Evolutionary conservation across 2,797 vertebrate genomes (phyloP), one percentile per base, ranked within the genome.

Genomic region (Sebastes jordani): DNA sequence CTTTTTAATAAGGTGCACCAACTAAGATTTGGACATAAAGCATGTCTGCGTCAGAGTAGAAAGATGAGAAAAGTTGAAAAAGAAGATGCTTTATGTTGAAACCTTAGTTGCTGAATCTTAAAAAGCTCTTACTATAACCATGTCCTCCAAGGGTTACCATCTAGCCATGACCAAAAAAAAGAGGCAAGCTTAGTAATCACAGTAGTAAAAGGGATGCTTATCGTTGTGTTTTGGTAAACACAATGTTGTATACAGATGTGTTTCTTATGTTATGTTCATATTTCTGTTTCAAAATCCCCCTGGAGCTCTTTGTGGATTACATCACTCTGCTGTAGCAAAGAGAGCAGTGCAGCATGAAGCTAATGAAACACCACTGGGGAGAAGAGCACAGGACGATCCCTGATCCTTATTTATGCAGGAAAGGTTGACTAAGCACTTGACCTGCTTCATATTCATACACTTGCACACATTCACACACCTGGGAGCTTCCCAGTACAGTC

Each of bases 381-480:
- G 61, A 56, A 27, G 20, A 72, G 54, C 30, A 22, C 23, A 62
- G 64, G 36, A 71, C 2, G 27, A 49, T 13, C 22, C 11, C 54
- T 55, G 30, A 80, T 68, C 61, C 68, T 70, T 76, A 59, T 83
- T 79, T 76, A 81, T 73, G 78, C 60, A 74, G 61, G 16, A 11
- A 64, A 36, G 42, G 42, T 46, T 60, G 54, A 72, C 27, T 2
- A 22, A 63, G 49, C 72, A 59, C 80, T 82, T 80, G 74, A 83
- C 83, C 80, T 68, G 68, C 36, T 81, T 46, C 29, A 49, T 59
- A 54, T 74, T 74, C 75, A 71, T 5, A 32, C 30, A 55, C 61
- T 25, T 23, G 2, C 11, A 52, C 59, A 63, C 65, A 59, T 23
- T 23, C 9, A 52, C 49, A 52, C 49, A 52, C 8, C 8, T 5